phyloP scores from a whole-genome alignment of 2,113 vertebrate species.

The Pluvialis apricaria region DNA sequence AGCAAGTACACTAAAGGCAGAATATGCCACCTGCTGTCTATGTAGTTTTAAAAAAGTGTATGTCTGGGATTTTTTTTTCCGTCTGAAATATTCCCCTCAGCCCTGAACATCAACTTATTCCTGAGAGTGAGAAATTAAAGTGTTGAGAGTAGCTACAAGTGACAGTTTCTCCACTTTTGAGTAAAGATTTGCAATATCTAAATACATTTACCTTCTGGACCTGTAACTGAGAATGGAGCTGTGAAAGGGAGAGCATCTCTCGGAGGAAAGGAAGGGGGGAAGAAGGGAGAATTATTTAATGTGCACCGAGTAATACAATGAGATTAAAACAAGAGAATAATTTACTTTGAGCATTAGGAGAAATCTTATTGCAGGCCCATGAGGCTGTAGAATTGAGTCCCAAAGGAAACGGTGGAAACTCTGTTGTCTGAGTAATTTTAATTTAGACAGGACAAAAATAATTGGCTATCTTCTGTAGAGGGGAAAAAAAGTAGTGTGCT shows the following conservation, averaged over 20 bases:
- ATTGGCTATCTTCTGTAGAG: neutral
- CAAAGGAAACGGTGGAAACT: neutral
- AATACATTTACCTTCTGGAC: neutral
- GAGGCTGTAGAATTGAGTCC: neutral
- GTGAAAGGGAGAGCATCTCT: neutral
- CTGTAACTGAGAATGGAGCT: neutral
- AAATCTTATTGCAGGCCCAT: neutral
- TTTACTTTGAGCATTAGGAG: neutral
- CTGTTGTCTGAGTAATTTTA: neutral
- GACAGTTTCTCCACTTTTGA: neutral
- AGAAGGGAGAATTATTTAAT: neutral
- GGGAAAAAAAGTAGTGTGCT: neutral
- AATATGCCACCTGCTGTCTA: neutral
- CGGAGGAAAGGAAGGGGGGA: neutral
- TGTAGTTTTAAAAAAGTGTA: neutral
- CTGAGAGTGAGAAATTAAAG: neutral
- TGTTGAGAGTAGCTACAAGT: neutral
- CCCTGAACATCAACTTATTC: neutral
- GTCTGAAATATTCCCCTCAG: neutral
- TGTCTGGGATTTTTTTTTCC: neutral
- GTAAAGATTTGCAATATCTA: neutral
- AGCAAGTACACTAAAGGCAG: neutral
- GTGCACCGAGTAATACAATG: neutral
- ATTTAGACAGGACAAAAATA: neutral
- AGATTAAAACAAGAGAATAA: neutral